phyloP scores from a whole-genome alignment of 2,113 vertebrate genomes.

The Crotophaga sulcirostris region DNA sequence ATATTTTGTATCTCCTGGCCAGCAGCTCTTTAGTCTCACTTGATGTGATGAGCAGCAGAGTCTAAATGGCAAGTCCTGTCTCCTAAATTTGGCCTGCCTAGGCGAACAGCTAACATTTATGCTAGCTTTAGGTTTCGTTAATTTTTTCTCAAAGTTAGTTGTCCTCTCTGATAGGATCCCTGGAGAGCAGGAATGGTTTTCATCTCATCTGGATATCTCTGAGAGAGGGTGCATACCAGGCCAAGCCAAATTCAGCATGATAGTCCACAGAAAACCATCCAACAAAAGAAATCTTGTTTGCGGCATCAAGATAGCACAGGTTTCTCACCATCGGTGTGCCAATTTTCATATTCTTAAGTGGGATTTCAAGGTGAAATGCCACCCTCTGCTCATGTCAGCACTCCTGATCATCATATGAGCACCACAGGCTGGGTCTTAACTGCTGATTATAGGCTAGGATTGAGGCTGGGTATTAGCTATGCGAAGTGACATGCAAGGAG shows the following conservation, averaged over 20 bases:
- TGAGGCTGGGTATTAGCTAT: neutral
- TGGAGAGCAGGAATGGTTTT: neutral
- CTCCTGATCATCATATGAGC: neutral
- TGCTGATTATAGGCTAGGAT: neutral
- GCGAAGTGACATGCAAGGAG: neutral
- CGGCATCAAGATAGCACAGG: neutral
- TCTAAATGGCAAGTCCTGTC: neutral
- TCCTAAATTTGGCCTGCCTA: neutral
- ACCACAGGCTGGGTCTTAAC: neutral
- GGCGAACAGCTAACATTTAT: neutral
- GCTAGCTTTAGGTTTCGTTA: neutral
- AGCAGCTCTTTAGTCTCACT: neutral
- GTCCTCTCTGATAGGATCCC: neutral
- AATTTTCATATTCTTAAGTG: neutral
- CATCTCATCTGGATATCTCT: neutral
- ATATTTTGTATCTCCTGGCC: neutral
- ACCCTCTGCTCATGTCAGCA: neutral
- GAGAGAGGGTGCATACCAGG: neutral
- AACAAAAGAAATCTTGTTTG: neutral
- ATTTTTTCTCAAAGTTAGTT: neutral
- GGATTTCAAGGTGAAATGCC: neutral
- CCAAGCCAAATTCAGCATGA: neutral
- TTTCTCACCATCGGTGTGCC: neutral
- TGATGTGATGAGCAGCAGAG: neutral
- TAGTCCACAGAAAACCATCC: neutral